Evolutionary conservation across 2,888 invertebrate genomes (phyloP).

Genomic region (Marronus borbonicus): DNA sequence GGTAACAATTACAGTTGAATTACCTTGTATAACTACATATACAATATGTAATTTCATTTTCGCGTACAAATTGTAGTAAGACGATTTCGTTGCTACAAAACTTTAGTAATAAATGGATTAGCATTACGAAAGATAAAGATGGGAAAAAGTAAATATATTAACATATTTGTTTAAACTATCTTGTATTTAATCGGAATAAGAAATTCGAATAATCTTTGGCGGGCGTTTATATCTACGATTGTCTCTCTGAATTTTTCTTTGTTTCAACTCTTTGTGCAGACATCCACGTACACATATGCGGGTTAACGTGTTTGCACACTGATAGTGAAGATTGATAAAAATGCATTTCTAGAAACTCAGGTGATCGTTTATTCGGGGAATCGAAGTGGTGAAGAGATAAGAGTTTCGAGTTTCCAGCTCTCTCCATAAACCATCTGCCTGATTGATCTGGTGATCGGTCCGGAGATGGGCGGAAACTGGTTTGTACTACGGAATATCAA

Average conservation of each 20-base stretch:
- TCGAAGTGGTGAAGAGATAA: conserved; percentile 51
- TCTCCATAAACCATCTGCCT: conserved; percentile 57
- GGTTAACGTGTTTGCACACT: conserved; percentile 20
- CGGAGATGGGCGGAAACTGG: conserved; percentile 56
- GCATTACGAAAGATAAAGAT: neutral
- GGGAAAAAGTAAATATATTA: neutral
- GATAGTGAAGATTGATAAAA: conserved; percentile 49
- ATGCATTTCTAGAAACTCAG: conserved; percentile 57
- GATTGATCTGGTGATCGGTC: conserved; percentile 56
- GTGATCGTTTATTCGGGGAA: conserved; percentile 57
- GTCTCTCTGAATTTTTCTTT: conserved; percentile 24
- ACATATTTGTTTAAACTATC: conserved; percentile 1
- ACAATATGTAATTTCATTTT: no score
- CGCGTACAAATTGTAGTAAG: no score
- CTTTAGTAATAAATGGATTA: no score
- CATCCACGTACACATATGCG: conserved; percentile 16
- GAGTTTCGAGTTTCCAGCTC: conserved; percentile 54
- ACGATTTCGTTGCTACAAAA: no score
- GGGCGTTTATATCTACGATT: conserved; percentile 13
- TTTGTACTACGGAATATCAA: conserved; percentile 50
- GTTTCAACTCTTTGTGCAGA: conserved; percentile 16
- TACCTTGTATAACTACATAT: no score
- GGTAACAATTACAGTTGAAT: no score
- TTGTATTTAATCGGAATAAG: conserved; percentile 18
- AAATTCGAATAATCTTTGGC: conserved; percentile 8